Evolutionary conservation across 2,888 invertebrate species (phyloP).

Genomic region (Pristionchus entomophagus): DNA sequence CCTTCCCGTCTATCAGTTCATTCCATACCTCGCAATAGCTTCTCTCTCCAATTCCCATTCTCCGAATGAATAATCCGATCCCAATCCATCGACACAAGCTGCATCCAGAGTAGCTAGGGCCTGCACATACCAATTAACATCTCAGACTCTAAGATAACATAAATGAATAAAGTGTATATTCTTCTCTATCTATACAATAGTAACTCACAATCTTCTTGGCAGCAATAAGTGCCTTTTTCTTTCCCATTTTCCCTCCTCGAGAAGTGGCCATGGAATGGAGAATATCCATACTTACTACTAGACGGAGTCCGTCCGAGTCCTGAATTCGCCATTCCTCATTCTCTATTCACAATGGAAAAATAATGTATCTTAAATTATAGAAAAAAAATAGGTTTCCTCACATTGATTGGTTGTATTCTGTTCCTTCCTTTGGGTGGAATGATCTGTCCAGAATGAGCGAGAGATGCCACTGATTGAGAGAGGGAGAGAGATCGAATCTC

Average conservation of each 20-base stretch:
- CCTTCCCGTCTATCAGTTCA: background rate
- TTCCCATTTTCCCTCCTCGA: background rate
- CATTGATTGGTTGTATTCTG: background rate
- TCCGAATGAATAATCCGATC: slow-evolving; percentile 48
- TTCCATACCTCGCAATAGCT: slow-evolving; percentile 50
- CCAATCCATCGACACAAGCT: slow-evolving; percentile 51
- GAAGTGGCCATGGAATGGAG: background rate
- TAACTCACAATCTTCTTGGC: slow-evolving; percentile 41
- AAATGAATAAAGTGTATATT: too few relatives aligned
- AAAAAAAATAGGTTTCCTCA: background rate
- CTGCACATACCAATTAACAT: background rate
- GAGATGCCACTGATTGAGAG: slow-evolving; percentile 24
- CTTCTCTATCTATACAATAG: background rate
- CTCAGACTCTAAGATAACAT: too few relatives aligned
- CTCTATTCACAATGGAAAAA: background rate
- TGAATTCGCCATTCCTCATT: background rate
- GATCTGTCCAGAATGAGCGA: slow-evolving; percentile 47
- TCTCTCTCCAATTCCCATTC: slow-evolving; percentile 56
- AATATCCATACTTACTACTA: slow-evolving; percentile 24
- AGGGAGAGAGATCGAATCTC: slow-evolving; percentile 35
- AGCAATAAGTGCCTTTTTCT: background rate
- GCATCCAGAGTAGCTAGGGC: slow-evolving; percentile 49
- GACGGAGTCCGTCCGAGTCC: slow-evolving; percentile 13
- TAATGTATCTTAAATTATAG: too few relatives aligned
- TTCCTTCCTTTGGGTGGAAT: slow-evolving; percentile 21